Base-by-base conservation (phyloP, 2,113 vertebrate genomes). In the Aix galericulata region DNA sequence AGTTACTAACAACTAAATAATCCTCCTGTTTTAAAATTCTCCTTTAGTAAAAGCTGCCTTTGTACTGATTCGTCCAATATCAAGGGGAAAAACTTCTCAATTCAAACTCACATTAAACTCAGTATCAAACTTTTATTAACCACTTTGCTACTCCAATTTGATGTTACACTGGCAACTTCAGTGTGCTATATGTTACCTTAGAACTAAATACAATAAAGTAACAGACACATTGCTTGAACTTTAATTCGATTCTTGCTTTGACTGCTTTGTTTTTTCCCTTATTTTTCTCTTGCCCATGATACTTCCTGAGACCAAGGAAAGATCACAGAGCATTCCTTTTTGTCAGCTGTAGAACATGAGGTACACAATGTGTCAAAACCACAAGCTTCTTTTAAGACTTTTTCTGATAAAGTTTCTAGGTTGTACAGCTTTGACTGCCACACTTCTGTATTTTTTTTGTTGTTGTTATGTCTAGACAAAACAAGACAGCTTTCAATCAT, bases 381-480 rank as follows among this genome's bases (percentile, higher is more conserved):
- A n/a, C 34, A 84, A 82, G 21, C 7, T n/a, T 69, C 50, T 64
- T 58, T 21, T 8, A 87, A 94, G 46, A 83, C 34, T 76, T 64
- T 79, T 50, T 91, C 32, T 68, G 50, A 89, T 64, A 50, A 67
- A 31, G 69, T 73, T 69, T 86, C 82, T 64, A 82, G 32, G 32
- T 42, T 66, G 18, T 25, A 76, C 17, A 93, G 29, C 26, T 26
- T 80, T 85, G 68, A 82, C 62, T 23, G 23, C 58, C 42, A 15
- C 2, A 58, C 27, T 16, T 82, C 31, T 50, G 5, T 66, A 36
- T 50, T 50, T 22, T 50, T 23, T 25, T n/a, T 36, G 46, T 68
- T 66, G 64, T 59, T 74, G 31, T 78, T 52, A 69, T 23, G 42
- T 91, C 91, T 89, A 60, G 79, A 95, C 42, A 75, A 77, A 96